Evolutionary conservation across 1,140 invertebrate genomes (phyloP), one percentile per base, ranked within the genome.

Genomic region (Sitobion miscanthi): DNA sequence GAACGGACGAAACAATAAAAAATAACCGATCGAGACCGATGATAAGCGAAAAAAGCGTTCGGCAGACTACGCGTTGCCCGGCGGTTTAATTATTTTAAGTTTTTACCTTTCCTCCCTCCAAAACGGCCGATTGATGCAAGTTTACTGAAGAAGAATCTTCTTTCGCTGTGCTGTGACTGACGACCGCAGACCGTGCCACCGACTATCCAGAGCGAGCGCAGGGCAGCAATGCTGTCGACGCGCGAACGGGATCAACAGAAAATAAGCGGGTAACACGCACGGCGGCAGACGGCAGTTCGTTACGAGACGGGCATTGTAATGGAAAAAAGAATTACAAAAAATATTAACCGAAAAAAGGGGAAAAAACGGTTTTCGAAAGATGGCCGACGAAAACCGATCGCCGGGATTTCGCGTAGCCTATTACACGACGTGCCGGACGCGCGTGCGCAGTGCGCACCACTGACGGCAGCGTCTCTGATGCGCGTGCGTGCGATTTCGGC

Each of bases 341-440:
- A 86, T n/a, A 77, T 17, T 5, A 77, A 77, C 30, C 62, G 42
- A 47, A 45, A 86, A 86, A 86, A 30, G 14, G 42, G 35, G 23
- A 89, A 54, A 89, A 38, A 89, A 89, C 88, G 52, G 88, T 89
- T 57, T 42, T 38, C 52, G 52, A 42, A 89, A 89, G 88, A 89
- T 89, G 88, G 88, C 88, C 88, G 88, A 89, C 87, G 17, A 54
- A 54, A 52, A 52, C 52, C 35, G 88, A 38, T 57, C 47, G 87
- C 88, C 52, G 88, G 88, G 88, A 89, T 89, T 89, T 89, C 47
- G 86, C 30, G 47, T 38, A 87, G 86, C 82, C 38, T 42, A 42
- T 38, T 42, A 42, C 23, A 47, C 25, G 11, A 25, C 86, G 30
- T 49, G n/a, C 45, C 47, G 45, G 45, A 49, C 23, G 35, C 88